Evolutionary conservation across 2,113 vertebrate genomes (phyloP).

Genomic region (Brienomyrus longianalis): DNA sequence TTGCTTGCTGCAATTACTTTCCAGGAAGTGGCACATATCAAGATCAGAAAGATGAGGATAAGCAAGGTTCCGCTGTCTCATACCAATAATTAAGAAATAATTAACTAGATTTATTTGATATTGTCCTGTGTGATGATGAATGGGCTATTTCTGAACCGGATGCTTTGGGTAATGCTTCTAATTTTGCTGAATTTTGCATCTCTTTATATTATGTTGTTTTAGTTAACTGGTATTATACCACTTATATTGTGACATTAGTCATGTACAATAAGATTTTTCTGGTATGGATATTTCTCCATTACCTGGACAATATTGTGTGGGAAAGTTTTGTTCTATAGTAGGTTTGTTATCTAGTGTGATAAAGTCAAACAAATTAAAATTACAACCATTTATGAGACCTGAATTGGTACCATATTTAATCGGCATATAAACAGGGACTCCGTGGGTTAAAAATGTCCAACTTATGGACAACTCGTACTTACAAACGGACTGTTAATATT

Average conservation of each 20-base stretch:
- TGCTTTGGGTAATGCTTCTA: not conserved
- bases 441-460: too few relatives aligned
- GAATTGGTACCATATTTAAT: not conserved
- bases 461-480: too few relatives aligned
- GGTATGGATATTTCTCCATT: not conserved
- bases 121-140: not conserved
- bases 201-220: not conserved
- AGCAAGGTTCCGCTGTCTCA: constrained; percentile 48
- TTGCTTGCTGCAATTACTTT: constrained; percentile 24
- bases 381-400: not conserved
- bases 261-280: not conserved
- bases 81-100: constrained; percentile 40
- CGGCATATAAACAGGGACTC: too few relatives aligned
- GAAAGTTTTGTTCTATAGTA: not conserved
- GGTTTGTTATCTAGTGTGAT: not conserved
- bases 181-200: not conserved
- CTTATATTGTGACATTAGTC: not conserved
- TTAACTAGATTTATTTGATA: constrained; percentile 45
- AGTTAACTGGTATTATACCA: not conserved
- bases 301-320: not conserved
- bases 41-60: constrained; percentile 48
- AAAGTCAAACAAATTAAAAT: not conserved
- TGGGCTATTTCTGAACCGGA: not conserved
- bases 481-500: too few relatives aligned
- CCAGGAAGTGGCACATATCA: constrained; percentile 41